Evolutionary conservation across 2,113 vertebrate species (phyloP).

Genomic region (Apodemus speciosus): DNA sequence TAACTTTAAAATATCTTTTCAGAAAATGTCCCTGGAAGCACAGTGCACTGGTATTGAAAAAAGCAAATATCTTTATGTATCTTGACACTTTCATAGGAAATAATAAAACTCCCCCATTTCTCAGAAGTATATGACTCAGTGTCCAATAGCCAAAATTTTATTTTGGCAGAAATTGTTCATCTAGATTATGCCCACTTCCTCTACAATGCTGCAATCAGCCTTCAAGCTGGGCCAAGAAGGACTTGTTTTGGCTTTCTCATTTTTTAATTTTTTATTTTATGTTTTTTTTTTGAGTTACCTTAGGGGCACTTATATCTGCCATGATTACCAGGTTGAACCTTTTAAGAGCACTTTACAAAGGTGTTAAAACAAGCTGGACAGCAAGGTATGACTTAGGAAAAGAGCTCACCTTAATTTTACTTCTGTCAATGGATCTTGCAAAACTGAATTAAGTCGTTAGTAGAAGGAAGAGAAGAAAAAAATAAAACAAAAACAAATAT

Average conservation of each 20-base stretch:
- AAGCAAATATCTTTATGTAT: conserved; percentile 30
- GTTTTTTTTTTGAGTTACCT: neutral
- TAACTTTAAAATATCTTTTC: conserved; percentile 45
- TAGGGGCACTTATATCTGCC: neutral
- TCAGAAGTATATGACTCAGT: conserved; percentile 48
- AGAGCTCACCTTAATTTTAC: conserved; percentile 69
- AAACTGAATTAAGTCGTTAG: conserved; percentile 13
- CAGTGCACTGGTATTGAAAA: neutral
- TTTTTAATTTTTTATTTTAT: neutral
- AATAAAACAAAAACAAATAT: neutral
- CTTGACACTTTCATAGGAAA: conserved; percentile 58
- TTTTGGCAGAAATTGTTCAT: conserved; percentile 53
- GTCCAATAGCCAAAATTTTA: conserved; percentile 36
- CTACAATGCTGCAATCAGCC: neutral
- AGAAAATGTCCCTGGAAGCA: conserved; percentile 57
- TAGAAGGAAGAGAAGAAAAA: neutral
- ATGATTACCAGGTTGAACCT: conserved; percentile 18
- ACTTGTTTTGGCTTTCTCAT: neutral
- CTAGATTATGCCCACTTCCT: conserved; percentile 64
- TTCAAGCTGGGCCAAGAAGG: neutral
- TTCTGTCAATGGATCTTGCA: conserved; percentile 38
- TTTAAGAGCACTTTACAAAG: conserved; percentile 50
- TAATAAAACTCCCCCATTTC: conserved; percentile 55
- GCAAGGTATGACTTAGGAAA: conserved; percentile 62
- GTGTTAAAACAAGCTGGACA: conserved; percentile 57